These are phyloP conservation scores for Goniozus legneri DNA, from an alignment of 1,140 invertebrate genomes.

Conservation along the genomic window DNA sequence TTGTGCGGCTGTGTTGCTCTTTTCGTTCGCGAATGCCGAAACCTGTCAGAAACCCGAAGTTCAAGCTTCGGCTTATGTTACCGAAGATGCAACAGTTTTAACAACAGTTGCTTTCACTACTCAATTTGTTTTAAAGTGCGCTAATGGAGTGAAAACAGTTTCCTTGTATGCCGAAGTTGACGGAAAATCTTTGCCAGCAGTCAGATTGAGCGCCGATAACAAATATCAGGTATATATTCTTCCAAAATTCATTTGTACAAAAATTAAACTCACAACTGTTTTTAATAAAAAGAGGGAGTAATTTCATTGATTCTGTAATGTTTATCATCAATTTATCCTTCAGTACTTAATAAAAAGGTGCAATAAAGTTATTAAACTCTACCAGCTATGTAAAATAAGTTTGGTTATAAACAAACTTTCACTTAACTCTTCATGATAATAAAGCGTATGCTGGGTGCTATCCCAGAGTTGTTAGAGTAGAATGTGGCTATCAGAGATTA, in stretches of 20 bases:
- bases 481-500: too few species aligned
- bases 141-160: constrained; percentile 62
- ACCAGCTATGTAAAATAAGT: too few species aligned
- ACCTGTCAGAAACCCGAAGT: constrained; percentile 64
- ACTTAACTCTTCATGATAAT: too few species aligned
- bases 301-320: too few species aligned
- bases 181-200: constrained; percentile 76
- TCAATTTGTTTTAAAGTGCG: constrained; percentile 71
- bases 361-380: too few species aligned
- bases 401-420: too few species aligned
- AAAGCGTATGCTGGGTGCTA: too few species aligned
- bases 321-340: too few species aligned
- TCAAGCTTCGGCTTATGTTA: constrained; percentile 74
- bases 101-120: constrained; percentile 77
- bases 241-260: neutral
- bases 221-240: constrained; percentile 70
- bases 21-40: constrained; percentile 18
- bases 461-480: too few species aligned
- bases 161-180: constrained; percentile 83
- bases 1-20: neutral
- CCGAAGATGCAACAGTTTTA: constrained; percentile 85
- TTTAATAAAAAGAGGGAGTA: too few species aligned
- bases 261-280: neutral
- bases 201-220: constrained; percentile 66
- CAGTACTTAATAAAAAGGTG: too few species aligned